Evolutionary conservation across 2,888 invertebrate genomes (phyloP), one percentile per base, ranked within the genome.

Genomic region (Strigamia crassipes): DNA sequence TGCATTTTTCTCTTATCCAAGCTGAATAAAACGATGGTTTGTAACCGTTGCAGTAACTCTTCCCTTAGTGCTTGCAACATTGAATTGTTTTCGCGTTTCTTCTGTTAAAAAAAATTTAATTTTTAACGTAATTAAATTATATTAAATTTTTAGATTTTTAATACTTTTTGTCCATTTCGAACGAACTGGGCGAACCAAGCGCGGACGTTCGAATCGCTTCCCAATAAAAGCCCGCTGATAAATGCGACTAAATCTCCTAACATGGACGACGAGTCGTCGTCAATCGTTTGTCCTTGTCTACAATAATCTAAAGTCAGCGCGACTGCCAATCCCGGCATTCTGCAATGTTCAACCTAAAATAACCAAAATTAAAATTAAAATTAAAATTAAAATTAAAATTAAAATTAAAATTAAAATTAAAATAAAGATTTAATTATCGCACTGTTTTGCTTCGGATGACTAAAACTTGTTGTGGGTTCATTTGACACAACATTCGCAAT

Each of bases 161-260:
- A 10, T 84, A 87, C 88, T 88, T 94, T 94, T 86, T 96, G 95
- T 0, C 94, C 93, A 85, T 94, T 94, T 82, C 96, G 92, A 78
- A 97, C 92, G 86, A 96, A 97, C 86, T 94, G 91, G 0, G 96
- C 95, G 88, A 97, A 96, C 97, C 97, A 98, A 82, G 93, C 93
- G 86, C 97, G 91, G 3, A 95, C 93, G 84, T 93, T 92, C 86
- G 94, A 94, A 88, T 97, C 97, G 86, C 94, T 95, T 18, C 97
- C 96, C 77, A 98, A 90, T 83, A 96, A 88, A 80, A 97, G 90
- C 6, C 97, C 96, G 66, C 96, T 96, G 83, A 97, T 92, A 88
- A 96, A 96, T 2, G 94, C 92, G 31, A 96, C 93, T 89, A 91
- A 88, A 86, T 92, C 92, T 83, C 89, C 85, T 79, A 85, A 83